Base-by-base conservation (phyloP, 2,113 vertebrate species). In the Acanthisitta chloris region DNA sequence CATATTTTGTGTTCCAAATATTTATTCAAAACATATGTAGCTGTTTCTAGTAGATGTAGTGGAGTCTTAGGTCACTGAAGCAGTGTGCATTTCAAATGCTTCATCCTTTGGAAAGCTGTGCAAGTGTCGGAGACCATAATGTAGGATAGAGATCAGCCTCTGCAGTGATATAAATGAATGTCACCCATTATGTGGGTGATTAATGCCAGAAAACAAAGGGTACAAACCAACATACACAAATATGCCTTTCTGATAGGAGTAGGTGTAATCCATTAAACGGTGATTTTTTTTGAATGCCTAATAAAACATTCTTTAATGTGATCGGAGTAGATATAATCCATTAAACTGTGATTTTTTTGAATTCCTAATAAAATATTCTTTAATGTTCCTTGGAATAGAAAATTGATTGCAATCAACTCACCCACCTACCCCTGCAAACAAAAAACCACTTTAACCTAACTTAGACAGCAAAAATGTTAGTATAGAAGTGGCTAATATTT, bases 381-480 rank as follows among this genome's bases (percentile, higher is more conserved):
- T 42, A 15, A 45, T 25, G 4, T n/a, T 81, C 74, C 7, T 49
- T 33, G 31, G 55, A 84, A 89, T 67, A 89, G 77, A 85, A 72
- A 34, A 17, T 25, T 1, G 25, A 28, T 73, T 70, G 8, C 10
- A 73, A 21, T 51, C 8, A 38, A 48, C 11, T 18, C 26, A 66
- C 14, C 3, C 24, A 42, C 2, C 4, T 23, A 71, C 0, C 4
- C 14, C n/a, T n/a, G n/a, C n/a, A 62, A 48, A 7, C 6, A 51
- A 72, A 80, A 65, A 16, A 7, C 1, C 4, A 15, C 21, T 61
- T 69, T 17, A 77, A 45, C 2, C 5, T 61, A 57, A 73, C 14
- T 55, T 12, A 31, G n/a, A 55, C 77, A 28, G 12, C 19, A 48
- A 77, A 72, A 28, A 64, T 4, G 2, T 57, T 88, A 67, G 2